Conservation (phyloP, 1,140 invertebrate species). For the Linepithema humile region DNA sequence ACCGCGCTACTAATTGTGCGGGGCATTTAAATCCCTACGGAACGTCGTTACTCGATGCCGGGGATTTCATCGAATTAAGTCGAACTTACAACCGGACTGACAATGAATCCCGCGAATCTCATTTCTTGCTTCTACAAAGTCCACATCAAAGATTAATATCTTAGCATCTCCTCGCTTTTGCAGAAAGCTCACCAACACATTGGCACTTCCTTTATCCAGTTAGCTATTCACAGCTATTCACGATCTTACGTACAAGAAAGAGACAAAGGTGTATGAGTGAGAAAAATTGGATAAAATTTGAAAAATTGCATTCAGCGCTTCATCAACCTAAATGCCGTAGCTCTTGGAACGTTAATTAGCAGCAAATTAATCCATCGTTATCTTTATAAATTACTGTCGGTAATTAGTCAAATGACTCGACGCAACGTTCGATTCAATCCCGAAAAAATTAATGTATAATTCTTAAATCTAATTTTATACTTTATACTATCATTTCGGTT, state of each 20-base stretch:
- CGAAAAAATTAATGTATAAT: background rate
- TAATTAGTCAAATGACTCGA: background rate
- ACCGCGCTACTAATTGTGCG: conserved; percentile 18
- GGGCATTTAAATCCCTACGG: conserved; percentile 15
- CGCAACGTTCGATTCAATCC: background rate
- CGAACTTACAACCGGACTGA: conserved; percentile 15
- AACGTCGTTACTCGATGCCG: conserved; percentile 26
- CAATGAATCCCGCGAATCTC: conserved; percentile 2
- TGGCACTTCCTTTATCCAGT: background rate
- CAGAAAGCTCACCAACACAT: background rate
- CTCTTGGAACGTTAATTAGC: background rate
- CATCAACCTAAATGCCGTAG: background rate
- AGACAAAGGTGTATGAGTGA: background rate
- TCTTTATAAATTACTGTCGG: background rate
- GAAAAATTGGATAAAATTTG: background rate
- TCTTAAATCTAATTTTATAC: background rate
- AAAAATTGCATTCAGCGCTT: background rate
- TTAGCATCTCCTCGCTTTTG: background rate
- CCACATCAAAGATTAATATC: conserved; percentile 24
- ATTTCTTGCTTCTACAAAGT: background rate
- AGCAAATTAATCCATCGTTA: background rate
- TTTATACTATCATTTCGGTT: too few species aligned
- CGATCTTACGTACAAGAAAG: background rate
- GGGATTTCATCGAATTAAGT: conserved; percentile 25
- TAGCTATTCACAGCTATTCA: background rate